These are phyloP conservation scores for Cynocephalus volans DNA, from an alignment of 2,113 vertebrate genomes.

Conservation along the genomic window DNA sequence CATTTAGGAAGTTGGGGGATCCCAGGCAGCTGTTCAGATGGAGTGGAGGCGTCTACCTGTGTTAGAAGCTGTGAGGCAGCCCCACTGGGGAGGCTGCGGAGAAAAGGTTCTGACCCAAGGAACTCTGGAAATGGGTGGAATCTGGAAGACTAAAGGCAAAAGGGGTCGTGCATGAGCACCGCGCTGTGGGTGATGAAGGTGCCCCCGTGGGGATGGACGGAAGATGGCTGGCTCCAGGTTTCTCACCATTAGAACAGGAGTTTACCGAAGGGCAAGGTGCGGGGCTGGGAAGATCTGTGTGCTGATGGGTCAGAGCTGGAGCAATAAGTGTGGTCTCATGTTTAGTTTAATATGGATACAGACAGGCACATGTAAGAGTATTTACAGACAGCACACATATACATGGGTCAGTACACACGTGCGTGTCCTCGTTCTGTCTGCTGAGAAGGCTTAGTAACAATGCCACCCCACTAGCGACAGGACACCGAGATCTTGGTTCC, in stretches of 20 bases:
- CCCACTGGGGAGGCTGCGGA: rapidly evolving
- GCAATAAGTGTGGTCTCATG: neutral
- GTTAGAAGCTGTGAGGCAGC: rapidly evolving
- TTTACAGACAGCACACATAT: rapidly evolving
- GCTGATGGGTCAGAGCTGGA: neutral
- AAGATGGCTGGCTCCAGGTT: rapidly evolving
- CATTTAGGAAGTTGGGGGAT: rapidly evolving
- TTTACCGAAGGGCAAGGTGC: rapidly evolving
- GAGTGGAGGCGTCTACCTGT: rapidly evolving
- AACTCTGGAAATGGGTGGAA: too few species aligned
- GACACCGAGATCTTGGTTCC: rapidly evolving
- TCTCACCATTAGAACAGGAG: neutral
- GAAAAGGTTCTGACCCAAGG: rapidly evolving
- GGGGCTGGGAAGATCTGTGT: rapidly evolving
- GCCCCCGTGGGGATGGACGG: neutral
- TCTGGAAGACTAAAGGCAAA: neutral
- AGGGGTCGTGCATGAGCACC: too few species aligned
- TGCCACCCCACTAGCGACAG: neutral
- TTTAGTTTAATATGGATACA: rapidly evolving
- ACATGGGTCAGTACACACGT: neutral
- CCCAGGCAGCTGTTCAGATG: too few species aligned
- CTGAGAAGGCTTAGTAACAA: neutral
- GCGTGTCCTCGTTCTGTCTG: rapidly evolving
- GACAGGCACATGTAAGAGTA: rapidly evolving
- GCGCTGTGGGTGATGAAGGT: rapidly evolving